Evolutionary conservation across 2,797 vertebrate species (phyloP), one percentile per base, ranked within the genome.

Genomic region (Notoglanidium macrostoma): DNA sequence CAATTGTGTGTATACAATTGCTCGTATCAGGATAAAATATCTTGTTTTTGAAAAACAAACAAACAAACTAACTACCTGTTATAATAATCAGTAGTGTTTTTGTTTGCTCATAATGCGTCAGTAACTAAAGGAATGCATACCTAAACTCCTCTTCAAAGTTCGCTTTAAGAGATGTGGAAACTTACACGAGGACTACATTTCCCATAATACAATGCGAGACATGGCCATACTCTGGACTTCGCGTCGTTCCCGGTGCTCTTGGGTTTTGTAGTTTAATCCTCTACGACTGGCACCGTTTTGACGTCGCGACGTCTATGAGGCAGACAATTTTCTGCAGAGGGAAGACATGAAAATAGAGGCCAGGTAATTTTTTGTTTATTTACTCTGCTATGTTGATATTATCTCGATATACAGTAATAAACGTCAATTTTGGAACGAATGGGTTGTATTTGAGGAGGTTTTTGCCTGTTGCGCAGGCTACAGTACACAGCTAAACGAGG

Each of bases 261-360:
- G 94, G 95, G 87, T 89, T 74, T 91, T 94, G 96, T 94, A 95
- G 96, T 96, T 88, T 44, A 23, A 51, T 1, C 0, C 79, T 78
- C 59, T 92, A 92, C 90, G 63, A 44, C 91, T 88, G 92, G 92
- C 94, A 93, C 94, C 92, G 92, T 90, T 79, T 78, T 88, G 83
- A 86, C 89, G 89, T 88, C 82, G 86, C 85, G 72, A 84, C 80
- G 87, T 89, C 57, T 89, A 89, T 92, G 92, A 95, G 94, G 92
- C 91, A 94, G 94, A 95, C 94, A 94, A 91, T 92, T 91, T 91
- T 92, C 92, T 92, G 92, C 92, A 94, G 94, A 94, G 92, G 92
- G 92, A 92, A 93, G 93, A 95, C 94, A 95, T 96, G 95, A 94
- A 95, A 93, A 93, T 92, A 95, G 92, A 93, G 92, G 94, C 90